Conservation (phyloP, 2,797 vertebrate species). For the Hemibagrus guttatus region DNA sequence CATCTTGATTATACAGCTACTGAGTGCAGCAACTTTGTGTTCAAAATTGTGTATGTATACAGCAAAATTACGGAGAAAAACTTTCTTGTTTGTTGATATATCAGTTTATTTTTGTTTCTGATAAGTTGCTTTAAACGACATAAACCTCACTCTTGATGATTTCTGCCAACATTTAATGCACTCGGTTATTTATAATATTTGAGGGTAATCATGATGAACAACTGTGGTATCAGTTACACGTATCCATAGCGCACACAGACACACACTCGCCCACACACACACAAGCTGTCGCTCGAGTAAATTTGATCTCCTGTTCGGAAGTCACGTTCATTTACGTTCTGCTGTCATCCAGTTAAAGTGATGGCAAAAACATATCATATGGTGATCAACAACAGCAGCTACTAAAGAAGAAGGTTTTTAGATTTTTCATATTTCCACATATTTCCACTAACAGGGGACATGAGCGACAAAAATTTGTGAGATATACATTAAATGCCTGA, state of each 20-base stretch:
- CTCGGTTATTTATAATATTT: not conserved
- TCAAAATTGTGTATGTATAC: not conserved
- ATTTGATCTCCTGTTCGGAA: not conserved
- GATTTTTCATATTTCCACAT: not conserved
- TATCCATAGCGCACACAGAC: not conserved
- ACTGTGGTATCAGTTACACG: not conserved
- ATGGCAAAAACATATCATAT: not conserved
- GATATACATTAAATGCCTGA: not conserved
- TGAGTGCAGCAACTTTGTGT: not conserved
- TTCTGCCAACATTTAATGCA: not conserved
- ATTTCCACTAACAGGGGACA: not conserved
- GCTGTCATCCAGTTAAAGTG: not conserved
- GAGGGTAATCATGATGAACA: not conserved
- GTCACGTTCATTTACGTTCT: slow-evolving; percentile 5
- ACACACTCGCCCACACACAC: not conserved
- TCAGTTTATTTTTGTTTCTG: not conserved
- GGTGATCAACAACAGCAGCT: not conserved
- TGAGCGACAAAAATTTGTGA: not conserved
- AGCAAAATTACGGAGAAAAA: not conserved
- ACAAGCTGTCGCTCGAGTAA: not conserved
- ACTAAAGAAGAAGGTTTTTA: not conserved
- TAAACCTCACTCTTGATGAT: not conserved
- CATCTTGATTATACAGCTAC: not conserved
- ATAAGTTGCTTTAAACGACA: not conserved
- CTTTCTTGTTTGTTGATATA: not conserved